Evolutionary conservation across 2,797 vertebrate genomes (phyloP), one percentile per base, ranked within the genome.

Genomic region (Myripristis jacobus): DNA sequence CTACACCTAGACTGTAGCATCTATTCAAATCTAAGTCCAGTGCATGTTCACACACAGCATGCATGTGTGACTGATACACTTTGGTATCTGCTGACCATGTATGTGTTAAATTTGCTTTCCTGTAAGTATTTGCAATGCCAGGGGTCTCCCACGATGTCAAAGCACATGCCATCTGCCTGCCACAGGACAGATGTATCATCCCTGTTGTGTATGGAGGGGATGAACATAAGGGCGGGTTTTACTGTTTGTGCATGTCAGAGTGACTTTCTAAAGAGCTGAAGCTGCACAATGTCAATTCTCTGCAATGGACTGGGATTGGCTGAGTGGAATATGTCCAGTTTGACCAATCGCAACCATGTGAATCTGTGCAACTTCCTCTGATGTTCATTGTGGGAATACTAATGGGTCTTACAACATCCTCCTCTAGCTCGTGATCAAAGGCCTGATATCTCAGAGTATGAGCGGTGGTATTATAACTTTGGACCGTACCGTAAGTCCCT

Each of bases 381-480:
- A 84, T 73, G 71, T 82, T 66, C 48, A 75, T 9, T 73, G 76
- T 82, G 66, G 88, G 77, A 73, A 76, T 66, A 89, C 90, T 93
- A 92, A 93, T 55, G 68, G 89, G 88, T 92, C 81, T 92, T 70
- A 89, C 79, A 83, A 88, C 85, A 50, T 93, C 85, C 91, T 89
- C 88, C 92, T 92, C 73, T 85, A 96, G 94, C 89, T 90, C 87
- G 92, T 75, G 93, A 92, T 87, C 85, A 89, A 82, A 93, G 91
- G 88, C 92, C 94, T 88, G 93, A 93, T 83, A 73, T 92, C 68
- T 92, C 95, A 83, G 93, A 95, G 48, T 92, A 87, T 92, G 93
- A 95, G 77, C 92, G 92, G 86, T 95, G 94, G 95, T 92, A 87
- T 90, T 92, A 94, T 92, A 93, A 92, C 92, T 90, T 87, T 90